Conservation (phyloP, 2,797 vertebrate species). For the Peromyscus eremicus region DNA sequence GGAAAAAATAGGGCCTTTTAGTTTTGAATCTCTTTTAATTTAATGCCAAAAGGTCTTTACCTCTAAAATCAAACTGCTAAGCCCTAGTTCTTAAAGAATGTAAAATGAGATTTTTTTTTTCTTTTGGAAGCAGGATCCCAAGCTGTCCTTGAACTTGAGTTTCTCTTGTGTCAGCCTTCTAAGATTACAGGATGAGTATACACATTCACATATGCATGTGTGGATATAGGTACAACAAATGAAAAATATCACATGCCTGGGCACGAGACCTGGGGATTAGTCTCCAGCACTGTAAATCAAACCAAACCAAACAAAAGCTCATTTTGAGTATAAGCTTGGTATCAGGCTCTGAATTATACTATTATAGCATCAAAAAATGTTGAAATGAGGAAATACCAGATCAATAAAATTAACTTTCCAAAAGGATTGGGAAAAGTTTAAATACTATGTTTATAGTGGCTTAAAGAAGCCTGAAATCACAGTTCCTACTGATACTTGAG, state of each 20-base stretch:
- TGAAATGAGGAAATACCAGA: slow-evolving; percentile 4
- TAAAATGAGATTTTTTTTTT: neutral
- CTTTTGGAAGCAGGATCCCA: neutral
- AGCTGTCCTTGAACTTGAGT: neutral
- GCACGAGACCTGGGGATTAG: neutral
- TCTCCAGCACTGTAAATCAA: neutral
- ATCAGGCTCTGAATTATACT: neutral
- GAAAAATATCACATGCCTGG: neutral
- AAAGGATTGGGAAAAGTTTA: slow-evolving; percentile 9
- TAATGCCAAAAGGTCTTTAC: neutral
- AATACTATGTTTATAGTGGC: neutral
- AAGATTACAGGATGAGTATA: neutral
- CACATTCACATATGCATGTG: neutral
- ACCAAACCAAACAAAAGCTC: neutral
- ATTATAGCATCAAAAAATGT: slow-evolving; percentile 39
- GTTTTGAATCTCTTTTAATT: neutral
- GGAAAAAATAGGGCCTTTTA: neutral
- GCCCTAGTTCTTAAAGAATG: neutral
- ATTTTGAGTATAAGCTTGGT: neutral
- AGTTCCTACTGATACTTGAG: neutral
- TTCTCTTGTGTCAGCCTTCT: neutral
- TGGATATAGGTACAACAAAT: neutral
- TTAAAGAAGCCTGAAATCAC: neutral
- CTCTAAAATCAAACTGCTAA: neutral
- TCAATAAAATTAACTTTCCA: slow-evolving; percentile 54